Evolutionary conservation across 2,888 invertebrate species (phyloP), one percentile per base, ranked within the genome.

Genomic region (Phortica magna): DNA sequence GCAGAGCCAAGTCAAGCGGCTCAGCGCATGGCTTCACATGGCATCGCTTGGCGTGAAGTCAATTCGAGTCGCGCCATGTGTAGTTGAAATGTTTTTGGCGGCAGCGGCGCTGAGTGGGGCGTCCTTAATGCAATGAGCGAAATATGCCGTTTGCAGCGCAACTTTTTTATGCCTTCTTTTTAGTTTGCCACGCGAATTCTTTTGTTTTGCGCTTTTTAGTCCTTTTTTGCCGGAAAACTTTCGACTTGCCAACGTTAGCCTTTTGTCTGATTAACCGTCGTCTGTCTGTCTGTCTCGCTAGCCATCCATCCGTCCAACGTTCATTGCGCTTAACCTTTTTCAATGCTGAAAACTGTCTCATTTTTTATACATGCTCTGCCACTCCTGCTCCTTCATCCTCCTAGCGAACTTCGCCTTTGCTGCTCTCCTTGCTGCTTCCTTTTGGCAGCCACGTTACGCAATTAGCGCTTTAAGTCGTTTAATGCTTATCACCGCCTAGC

Each of bases 21-120:
- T n/a, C n/a, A n/a, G 19, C 31, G 7, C 7, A 68, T 31, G 31
- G 31, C 31, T 2, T 2, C 81, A 86, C 87, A 86, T 84, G 78
- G 78, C 82, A 76, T 68, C 10, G 43, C 79, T 76, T 77, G 81
- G 31, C 64, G 31, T 9, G 22, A 9, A 39, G 31, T 7, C 59
- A 22, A 22, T 19, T 9, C 17, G 1, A 10, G 59, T 7, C 7
- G 17, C 17, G 59, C 59, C 59, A 17, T 17, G 59, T 22, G 14
- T 31, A 64, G 39, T 39, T 64, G 31, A 64, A 64, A 64, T 31
- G 64, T 64, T 64, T 64, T 64, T 31, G 31, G 31, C 31, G 2
- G 31, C 31, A 4, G 1, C 31, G 31, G 5, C 31, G 31, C 3
- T 1, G 39, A n/a, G n/a, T n/a, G 31, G 39, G 14, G 64, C 64